Base-by-base conservation (phyloP, 2,113 vertebrate species). In the Hippolais icterina region DNA sequence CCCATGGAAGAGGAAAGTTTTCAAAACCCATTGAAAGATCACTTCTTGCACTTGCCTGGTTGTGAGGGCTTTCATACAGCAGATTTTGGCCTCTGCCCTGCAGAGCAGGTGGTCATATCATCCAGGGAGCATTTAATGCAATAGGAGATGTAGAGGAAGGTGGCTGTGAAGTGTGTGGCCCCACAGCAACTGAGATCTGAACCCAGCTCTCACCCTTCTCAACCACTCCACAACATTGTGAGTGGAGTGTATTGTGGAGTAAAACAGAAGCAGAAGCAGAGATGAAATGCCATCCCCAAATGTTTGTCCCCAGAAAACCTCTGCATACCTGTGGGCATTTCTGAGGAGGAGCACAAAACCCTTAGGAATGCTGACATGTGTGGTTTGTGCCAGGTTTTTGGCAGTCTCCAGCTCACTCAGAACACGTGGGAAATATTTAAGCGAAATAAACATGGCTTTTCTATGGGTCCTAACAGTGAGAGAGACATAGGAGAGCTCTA, bases 161-260 rank as follows among this genome's bases (percentile, higher is more conserved):
- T 11, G 53, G 20, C 28, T 3, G 9, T 46, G 47, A 81, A 81
- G 15, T 1, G 0, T 9, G 15, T 2, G 1, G 16, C 16, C 29
- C 44, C 41, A 25, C 66, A 68, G n/a, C 29, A 56, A 5, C 1
- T 17, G 37, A 35, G 28, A 46, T 8, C 63, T 46, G 50, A 81
- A 61, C 22, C 68, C 0, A 0, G 1, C 37, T 44, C 33, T 71
- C 12, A 15, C 14, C 27, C n/a, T 29, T 77, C 63, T 53, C 72
- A 69, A 24, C 24, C 2, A 0, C 80, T 35, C 57, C 66, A 74
- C 0, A 0, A 29, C 2, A 4, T 2, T 57, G 22, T 52, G 60
- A 37, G n/a, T n/a, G n/a, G n/a, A n/a, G n/a, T n/a, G n/a, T n/a
- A n/a, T n/a, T n/a, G n/a, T n/a, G n/a, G 3, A 61, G 54, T 27